Base-by-base conservation (phyloP, 2,113 vertebrate species). In the Xenopus tropicalis region DNA sequence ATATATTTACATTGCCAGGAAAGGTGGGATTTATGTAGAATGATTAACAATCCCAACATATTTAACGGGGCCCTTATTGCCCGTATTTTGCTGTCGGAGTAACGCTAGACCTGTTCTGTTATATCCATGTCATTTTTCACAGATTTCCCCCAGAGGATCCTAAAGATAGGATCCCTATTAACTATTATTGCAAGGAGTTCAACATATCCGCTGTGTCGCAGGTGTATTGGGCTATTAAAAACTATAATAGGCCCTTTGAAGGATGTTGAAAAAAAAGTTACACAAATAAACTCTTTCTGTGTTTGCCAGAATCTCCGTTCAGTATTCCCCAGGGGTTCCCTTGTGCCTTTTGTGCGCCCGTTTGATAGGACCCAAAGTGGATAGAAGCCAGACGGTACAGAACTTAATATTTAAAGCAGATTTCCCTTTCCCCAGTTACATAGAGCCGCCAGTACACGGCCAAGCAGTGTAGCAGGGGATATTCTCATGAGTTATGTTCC, bases 271-370 rank as follows among this genome's bases (percentile, higher is more conserved):
- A 69, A n/a, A 69, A 46, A 66, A 69, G 73, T 69, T 76, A 76
- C 66, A 76, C 66, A 69, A 76, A 76, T 76, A 62, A 76, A 76
- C 66, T 76, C 73, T 76, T 76, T 76, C 73, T 76, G 66, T 76
- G 59, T 69, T 44, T 76, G 73, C 73, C 73, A 76, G 54, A 76
- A 56, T 51, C 73, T 76, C 56, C 37, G 66, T 56, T 69, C 66
- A 63, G 46, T 25, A 23, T 76, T 52, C 73, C 66, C 73, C 11
- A 17, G 73, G 63, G 73, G 42, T 56, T 25, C 29, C 59, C 1
- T 24, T 20, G 58, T 48, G 46, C 73, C 73, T 69, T 76, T 76
- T 69, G 73, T 76, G 73, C 48, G 22, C 22, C 24, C 20, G 66
- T 63, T 69, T 76, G 73, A 76, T 76, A 76, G 66, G 73, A 76